phyloP scores from a whole-genome alignment of 1,140 invertebrate genomes.

The Belonocnema kinseyi region DNA sequence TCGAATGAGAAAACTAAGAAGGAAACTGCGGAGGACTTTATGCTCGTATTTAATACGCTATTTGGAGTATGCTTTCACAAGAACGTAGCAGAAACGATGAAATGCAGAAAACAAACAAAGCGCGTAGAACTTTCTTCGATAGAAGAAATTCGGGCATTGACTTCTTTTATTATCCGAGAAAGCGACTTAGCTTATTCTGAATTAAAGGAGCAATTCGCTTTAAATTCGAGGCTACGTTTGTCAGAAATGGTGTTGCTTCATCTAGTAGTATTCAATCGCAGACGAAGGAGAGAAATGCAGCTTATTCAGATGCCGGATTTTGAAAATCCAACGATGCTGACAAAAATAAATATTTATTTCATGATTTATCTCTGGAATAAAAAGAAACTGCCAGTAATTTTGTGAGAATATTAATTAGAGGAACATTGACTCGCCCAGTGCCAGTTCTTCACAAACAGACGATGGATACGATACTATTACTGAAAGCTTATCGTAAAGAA shows the following conservation, averaged over 20 bases:
- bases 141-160: not conserved
- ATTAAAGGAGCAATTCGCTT: not conserved
- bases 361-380: not conserved
- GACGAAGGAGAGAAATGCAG: not conserved
- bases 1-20: not conserved
- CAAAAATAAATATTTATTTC: not conserved
- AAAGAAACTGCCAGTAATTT: not conserved
- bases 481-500: not conserved
- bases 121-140: not conserved
- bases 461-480: not conserved
- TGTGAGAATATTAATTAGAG: not conserved
- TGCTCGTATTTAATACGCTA: not conserved
- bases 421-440: not conserved
- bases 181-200: not conserved
- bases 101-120: not conserved
- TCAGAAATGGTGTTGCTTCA: not conserved
- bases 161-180: not conserved
- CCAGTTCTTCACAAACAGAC: not conserved
- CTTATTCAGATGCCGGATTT: not conserved
- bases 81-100: not conserved
- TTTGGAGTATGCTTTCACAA: not conserved
- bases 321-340: not conserved
- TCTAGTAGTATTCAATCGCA: not conserved
- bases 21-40: not conserved
- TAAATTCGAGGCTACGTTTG: not conserved